phyloP scores from a whole-genome alignment of 2,797 vertebrate species.

The Aplochiton taeniatus region DNA sequence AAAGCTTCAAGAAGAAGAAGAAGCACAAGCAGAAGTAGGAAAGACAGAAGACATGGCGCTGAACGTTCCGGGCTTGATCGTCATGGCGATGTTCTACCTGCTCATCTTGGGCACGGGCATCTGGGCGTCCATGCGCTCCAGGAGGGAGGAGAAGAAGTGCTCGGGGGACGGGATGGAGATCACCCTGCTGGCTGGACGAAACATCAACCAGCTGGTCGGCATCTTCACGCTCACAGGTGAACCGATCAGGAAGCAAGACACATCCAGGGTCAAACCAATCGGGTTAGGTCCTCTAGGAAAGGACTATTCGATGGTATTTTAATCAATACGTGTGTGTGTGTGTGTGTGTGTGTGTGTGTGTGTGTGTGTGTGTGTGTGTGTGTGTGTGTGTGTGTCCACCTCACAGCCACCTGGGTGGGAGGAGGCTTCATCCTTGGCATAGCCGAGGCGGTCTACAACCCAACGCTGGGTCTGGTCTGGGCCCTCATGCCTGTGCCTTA shows the following conservation, averaged over 20 bases:
- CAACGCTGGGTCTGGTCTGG: constrained; percentile 79
- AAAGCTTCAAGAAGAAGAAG: too few relatives aligned
- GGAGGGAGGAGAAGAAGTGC: too few relatives aligned
- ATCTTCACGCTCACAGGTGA: constrained; percentile 85
- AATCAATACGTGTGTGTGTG: too few relatives aligned
- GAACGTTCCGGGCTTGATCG: constrained; percentile 76
- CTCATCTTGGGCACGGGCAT: constrained; percentile 78
- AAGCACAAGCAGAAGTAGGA: too few relatives aligned
- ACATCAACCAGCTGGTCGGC: constrained; percentile 76
- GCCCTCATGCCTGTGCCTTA: constrained; percentile 80
- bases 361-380: background rate
- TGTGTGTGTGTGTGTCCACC: too few relatives aligned
- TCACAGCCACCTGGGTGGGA: constrained; percentile 82
- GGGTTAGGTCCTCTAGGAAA: too few relatives aligned
- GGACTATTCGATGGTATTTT: too few relatives aligned
- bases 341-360: too few relatives aligned
- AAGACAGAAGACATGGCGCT: too few relatives aligned
- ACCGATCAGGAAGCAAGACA: background rate
- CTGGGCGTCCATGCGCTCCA: constrained; percentile 82
- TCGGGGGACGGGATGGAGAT: too few relatives aligned
- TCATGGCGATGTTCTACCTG: constrained; percentile 73
- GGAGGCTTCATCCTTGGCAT: constrained; percentile 83
- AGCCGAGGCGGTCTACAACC: constrained; percentile 81
- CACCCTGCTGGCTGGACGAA: constrained; percentile 78
- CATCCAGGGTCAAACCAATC: too few relatives aligned